Conservation (phyloP, 1,140 invertebrate species). For the Ooceraea biroi region DNA sequence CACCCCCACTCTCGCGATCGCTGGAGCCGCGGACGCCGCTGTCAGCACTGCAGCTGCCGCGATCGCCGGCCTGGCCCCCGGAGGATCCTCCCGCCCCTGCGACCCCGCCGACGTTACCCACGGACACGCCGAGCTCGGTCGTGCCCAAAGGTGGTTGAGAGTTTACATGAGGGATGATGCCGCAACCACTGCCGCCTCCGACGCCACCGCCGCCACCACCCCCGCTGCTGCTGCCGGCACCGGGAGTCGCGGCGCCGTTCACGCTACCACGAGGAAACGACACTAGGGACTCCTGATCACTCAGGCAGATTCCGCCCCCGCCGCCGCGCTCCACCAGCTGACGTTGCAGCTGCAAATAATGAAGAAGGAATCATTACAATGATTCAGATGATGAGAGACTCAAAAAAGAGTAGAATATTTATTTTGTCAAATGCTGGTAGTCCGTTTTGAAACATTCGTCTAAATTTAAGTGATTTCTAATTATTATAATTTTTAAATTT, state of each 20-base stretch:
- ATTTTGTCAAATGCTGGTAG: too few species aligned
- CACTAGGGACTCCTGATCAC: conserved; percentile 85
- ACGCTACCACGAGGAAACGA: conserved; percentile 84
- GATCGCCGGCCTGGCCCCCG: conserved; percentile 88
- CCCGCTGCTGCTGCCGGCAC: conserved; percentile 85
- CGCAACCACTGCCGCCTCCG: conserved; percentile 85
- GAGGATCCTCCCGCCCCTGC: conserved; percentile 80
- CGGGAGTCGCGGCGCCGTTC: conserved; percentile 88
- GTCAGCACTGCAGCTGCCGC: conserved; percentile 95
- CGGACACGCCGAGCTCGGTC: conserved; percentile 79
- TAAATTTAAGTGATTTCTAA: too few species aligned
- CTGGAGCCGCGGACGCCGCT: conserved; percentile 94
- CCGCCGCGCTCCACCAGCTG: conserved; percentile 86
- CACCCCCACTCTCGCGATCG: conserved; percentile 91
- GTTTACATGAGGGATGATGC: conserved; percentile 82
- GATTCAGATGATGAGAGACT: background rate
- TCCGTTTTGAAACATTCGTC: too few species aligned
- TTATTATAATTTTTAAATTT: too few species aligned
- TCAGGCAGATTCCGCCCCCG: conserved; percentile 87
- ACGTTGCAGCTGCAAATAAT: conserved; percentile 84
- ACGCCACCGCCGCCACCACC: conserved; percentile 87
- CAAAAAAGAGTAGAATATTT: background rate
- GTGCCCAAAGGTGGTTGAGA: conserved; percentile 80
- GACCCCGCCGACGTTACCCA: conserved; percentile 77
- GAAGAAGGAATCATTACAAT: background rate